Conservation (phyloP, 2,113 vertebrate species). For the Pyrgilauda ruficollis region DNA sequence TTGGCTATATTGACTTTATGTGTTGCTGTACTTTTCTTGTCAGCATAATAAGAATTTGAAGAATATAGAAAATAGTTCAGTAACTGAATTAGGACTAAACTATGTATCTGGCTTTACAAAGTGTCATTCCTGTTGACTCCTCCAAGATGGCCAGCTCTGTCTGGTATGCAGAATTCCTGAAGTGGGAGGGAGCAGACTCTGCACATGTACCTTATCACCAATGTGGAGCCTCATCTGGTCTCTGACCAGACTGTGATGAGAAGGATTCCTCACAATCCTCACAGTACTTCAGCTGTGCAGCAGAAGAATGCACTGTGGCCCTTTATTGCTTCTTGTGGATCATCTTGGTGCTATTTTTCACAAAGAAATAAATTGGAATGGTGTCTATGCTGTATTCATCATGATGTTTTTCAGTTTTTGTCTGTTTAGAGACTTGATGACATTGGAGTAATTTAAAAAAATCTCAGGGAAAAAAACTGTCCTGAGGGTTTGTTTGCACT, state of each 20-base stretch:
- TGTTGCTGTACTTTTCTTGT: neutral
- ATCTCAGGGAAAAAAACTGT: neutral
- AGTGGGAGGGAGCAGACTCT: neutral
- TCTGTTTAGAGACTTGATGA: neutral
- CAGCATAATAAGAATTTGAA: neutral
- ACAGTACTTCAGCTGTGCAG: fast-evolving
- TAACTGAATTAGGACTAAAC: neutral
- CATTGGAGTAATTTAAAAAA: neutral
- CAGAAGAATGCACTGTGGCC: neutral
- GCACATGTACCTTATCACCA: fast-evolving
- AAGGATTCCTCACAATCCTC: neutral
- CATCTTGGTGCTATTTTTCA: neutral
- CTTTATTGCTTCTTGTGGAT: neutral
- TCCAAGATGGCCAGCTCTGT: neutral
- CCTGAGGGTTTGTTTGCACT: neutral
- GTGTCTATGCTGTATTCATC: neutral
- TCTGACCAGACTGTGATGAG: neutral
- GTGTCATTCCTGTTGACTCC: neutral
- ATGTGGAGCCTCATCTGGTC: neutral
- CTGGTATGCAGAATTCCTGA: neutral
- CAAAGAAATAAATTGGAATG: neutral
- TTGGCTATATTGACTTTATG: neutral
- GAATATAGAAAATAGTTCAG: neutral
- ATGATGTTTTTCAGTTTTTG: neutral
- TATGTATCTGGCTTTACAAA: neutral